A percentile compares a stretch with the other conserved stretches of the same genome.
Evolutionary conservation across 2,113 vertebrate species (phyloP).

Genomic region (Zapus hudsonius): DNA sequence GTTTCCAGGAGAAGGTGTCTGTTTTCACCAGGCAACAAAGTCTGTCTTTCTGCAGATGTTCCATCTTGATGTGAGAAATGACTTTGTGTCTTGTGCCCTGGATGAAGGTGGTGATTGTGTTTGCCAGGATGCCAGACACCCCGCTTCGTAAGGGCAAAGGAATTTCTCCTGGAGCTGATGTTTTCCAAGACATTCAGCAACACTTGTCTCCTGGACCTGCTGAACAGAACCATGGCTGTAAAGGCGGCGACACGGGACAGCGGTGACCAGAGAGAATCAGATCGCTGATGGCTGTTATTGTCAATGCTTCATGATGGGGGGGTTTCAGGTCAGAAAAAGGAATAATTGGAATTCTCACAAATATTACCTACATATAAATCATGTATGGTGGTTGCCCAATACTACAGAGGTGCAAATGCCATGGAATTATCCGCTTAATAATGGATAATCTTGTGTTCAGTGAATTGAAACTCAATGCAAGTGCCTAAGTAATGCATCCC

Average conservation of each 20-base stretch:
- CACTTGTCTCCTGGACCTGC: not conserved
- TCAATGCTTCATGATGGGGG: not conserved
- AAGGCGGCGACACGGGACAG: too few species aligned
- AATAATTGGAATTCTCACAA: conserved; percentile 32
- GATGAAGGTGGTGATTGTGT: not conserved
- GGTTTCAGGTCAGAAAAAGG: conserved; percentile 28
- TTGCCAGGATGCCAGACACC: not conserved
- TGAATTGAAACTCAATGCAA: not conserved
- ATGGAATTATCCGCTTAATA: not conserved
- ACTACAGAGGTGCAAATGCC: not conserved
- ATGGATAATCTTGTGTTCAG: not conserved
- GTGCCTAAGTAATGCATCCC: not conserved
- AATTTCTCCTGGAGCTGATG: conserved; percentile 55
- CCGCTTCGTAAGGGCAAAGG: conserved; percentile 12
- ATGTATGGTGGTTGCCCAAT: not conserved
- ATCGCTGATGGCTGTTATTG: not conserved
- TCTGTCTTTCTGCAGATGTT: not conserved
- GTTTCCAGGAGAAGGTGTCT: not conserved
- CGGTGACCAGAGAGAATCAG: too few species aligned
- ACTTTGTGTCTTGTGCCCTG: not conserved
- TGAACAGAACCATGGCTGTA: not conserved
- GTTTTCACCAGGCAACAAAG: not conserved
- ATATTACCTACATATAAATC: not conserved
- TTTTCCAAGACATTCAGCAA: conserved; percentile 34
- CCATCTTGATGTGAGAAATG: not conserved